These are phyloP conservation scores for Nematolebias whitei DNA, from an alignment of 2,113 vertebrate genomes.

Conservation along the genomic window DNA sequence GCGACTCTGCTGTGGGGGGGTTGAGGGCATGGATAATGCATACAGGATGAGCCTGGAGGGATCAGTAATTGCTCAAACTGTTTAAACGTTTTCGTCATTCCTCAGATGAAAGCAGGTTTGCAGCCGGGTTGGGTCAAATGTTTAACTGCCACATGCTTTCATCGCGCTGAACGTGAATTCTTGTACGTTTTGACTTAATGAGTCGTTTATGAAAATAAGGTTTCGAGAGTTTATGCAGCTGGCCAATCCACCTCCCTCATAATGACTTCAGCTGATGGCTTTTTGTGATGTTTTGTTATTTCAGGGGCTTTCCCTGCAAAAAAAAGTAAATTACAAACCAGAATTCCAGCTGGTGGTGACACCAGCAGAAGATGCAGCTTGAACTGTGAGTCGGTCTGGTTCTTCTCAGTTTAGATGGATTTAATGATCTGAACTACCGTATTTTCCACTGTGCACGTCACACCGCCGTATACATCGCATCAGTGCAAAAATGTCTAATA, in stretches of 20 bases:
- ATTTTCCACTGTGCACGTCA: too few species aligned
- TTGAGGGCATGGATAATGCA: conserved; percentile 35
- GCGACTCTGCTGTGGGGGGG: conserved; percentile 12
- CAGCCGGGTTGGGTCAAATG: neutral
- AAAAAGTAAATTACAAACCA: neutral
- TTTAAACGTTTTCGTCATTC: conserved; percentile 22
- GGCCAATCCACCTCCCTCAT: conserved; percentile 1
- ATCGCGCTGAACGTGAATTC: neutral
- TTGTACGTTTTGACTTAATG: neutral
- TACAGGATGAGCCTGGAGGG: conserved; percentile 50
- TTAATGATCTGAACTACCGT: conserved; percentile 9
- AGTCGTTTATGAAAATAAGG: conserved; percentile 3
- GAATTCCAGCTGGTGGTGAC: neutral
- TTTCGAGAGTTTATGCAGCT: neutral
- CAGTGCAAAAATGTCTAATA: too few species aligned
- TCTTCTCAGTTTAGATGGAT: conserved; percentile 35
- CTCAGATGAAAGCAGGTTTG: conserved; percentile 10
- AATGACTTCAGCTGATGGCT: conserved; percentile 5
- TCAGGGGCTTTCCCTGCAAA: neutral
- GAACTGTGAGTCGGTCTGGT: neutral
- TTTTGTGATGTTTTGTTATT: conserved; percentile 11
- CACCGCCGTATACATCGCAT: too few species aligned
- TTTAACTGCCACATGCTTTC: neutral
- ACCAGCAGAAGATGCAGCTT: neutral
- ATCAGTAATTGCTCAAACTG: conserved; percentile 31